Percentiles rank a stretch among this genome's conserved stretches.
Evolutionary conservation across 2,888 invertebrate genomes (phyloP).

Genomic region (Drosophila bunnanda): DNA sequence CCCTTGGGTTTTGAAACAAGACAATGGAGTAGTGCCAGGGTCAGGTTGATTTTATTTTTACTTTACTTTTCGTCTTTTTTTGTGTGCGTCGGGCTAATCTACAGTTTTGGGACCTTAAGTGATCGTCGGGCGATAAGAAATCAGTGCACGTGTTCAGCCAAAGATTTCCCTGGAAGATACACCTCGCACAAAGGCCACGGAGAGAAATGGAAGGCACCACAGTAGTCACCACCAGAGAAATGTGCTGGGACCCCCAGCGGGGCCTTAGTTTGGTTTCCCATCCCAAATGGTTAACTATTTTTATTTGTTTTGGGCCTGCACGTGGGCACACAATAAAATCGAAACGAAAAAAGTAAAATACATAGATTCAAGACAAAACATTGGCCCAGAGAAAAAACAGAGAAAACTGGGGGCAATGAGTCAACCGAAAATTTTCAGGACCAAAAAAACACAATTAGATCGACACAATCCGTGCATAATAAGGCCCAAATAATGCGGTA

Average conservation of each 20-base stretch:
- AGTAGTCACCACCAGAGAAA: constrained; percentile 55
- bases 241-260: constrained; percentile 67
- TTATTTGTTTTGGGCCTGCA: constrained; percentile 66
- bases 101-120: constrained; percentile 65
- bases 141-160: constrained; percentile 74
- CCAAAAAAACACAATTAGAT: constrained; percentile 64
- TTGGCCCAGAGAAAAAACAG: constrained; percentile 39
- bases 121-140: constrained; percentile 69
- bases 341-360: constrained; percentile 22
- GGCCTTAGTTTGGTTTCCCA: constrained; percentile 69
- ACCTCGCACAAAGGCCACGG: constrained; percentile 9
- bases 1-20: constrained; percentile 32
- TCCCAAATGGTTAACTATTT: constrained; percentile 60
- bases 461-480: constrained; percentile 68
- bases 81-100: constrained; percentile 60
- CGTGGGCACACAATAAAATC: constrained; percentile 60
- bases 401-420: constrained; percentile 59
- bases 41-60: constrained; percentile 71
- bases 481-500: constrained; percentile 52
- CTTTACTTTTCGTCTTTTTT: constrained; percentile 30
- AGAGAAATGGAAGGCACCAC: constrained; percentile 55
- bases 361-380: constrained; percentile 18
- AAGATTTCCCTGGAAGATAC: constrained; percentile 63
- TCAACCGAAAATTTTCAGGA: constrained; percentile 67
- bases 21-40: constrained; percentile 60